Evolutionary conservation across 2,888 invertebrate genomes (phyloP).

Genomic region (Keiferia lycopersicella): DNA sequence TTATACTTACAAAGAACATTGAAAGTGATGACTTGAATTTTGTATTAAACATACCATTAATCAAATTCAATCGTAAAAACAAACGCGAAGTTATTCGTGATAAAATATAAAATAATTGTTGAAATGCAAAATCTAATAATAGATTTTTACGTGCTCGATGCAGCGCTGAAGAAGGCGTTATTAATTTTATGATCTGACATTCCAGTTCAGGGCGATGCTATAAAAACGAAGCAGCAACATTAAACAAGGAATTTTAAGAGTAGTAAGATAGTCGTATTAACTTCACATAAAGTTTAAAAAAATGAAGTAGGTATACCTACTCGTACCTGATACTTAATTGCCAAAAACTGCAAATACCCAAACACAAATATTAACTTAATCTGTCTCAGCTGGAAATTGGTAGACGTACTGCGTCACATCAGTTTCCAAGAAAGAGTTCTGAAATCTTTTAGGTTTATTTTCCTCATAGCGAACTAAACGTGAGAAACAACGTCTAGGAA

Average conservation of each 20-base stretch:
- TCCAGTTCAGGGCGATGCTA: constrained; percentile 12
- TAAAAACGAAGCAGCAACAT: constrained; percentile 16
- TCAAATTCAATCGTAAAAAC: neutral
- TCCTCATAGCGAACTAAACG: neutral
- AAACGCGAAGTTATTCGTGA: neutral
- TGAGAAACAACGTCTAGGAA: constrained; percentile 1
- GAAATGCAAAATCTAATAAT: neutral
- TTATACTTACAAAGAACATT: neutral
- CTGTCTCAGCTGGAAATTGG: neutral
- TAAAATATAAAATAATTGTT: neutral
- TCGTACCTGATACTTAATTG: neutral
- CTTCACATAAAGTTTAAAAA: neutral
- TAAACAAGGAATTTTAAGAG: constrained; percentile 14
- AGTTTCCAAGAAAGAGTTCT: neutral
- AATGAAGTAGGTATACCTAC: too few species aligned
- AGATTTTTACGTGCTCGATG: neutral
- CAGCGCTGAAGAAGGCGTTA: constrained; percentile 16
- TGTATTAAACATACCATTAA: neutral
- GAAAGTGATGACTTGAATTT: neutral
- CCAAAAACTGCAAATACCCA: neutral
- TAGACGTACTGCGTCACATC: too few species aligned
- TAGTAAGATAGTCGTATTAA: constrained; percentile 7
- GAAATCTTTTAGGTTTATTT: neutral
- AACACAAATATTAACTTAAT: neutral
- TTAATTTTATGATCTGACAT: constrained; percentile 21